Conservation (phyloP, 2,113 vertebrate species). For the Erpornis zantholeuca region DNA sequence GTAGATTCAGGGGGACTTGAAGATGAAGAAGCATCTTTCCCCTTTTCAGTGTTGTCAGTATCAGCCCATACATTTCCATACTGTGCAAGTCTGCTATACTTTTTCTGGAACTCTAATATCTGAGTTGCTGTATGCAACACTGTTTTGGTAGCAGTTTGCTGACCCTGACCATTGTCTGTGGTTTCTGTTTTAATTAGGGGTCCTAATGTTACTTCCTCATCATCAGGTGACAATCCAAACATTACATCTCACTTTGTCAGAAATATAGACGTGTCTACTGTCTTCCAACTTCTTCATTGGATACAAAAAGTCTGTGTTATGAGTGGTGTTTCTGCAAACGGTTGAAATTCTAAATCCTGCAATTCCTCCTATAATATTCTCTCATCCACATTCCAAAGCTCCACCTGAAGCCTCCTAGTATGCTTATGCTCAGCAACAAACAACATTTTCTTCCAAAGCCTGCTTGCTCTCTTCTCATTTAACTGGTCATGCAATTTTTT, state of each 20-base stretch:
- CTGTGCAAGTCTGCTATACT: neutral
- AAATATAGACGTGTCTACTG: too few species aligned
- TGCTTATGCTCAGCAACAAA: neutral
- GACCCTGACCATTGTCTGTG: neutral
- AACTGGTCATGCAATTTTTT: neutral
- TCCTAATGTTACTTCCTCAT: neutral
- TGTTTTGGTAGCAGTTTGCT: neutral
- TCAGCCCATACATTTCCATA: neutral
- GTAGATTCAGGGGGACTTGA: neutral
- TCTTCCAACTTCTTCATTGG: neutral
- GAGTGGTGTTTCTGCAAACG: neutral
- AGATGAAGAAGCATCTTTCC: neutral
- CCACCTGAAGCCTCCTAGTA: neutral
- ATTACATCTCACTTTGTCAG: rapidly evolving
- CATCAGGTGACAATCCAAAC: neutral
- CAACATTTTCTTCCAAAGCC: neutral
- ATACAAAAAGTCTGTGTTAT: neutral
- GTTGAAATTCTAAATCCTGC: neutral
- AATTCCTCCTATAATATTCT: neutral
- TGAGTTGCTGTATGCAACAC: neutral
- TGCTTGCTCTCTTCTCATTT: neutral
- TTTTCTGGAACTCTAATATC: neutral
- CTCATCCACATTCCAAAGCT: neutral
- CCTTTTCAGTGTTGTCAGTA: neutral
- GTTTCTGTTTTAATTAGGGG: neutral